phyloP scores from a whole-genome alignment of 1,140 invertebrate species.

The Panulirus ornatus region DNA sequence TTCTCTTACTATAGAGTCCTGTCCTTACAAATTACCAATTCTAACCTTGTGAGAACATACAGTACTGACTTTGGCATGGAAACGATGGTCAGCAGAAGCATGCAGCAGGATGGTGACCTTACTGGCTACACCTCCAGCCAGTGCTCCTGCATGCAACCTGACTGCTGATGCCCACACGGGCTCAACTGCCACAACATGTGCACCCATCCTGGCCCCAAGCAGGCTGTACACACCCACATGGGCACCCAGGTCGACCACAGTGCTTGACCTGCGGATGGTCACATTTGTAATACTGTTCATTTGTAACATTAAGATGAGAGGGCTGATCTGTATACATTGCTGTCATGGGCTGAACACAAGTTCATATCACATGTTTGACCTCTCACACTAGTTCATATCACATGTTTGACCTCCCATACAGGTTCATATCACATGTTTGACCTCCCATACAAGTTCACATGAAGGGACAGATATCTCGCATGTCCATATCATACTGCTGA shows the following conservation, averaged over 20 bases:
- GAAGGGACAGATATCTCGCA: no score
- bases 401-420: no score
- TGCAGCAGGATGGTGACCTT: slow-evolving; percentile 43
- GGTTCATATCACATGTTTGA: no score
- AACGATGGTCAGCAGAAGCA: slow-evolving; percentile 2
- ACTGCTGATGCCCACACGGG: slow-evolving; percentile 53
- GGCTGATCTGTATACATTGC: no score
- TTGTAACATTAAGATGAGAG: no score
- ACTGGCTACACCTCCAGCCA: background rate
- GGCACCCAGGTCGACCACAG: slow-evolving; percentile 41
- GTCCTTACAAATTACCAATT: background rate
- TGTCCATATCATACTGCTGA: no score
- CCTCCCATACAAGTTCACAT: no score
- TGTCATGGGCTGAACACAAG: no score
- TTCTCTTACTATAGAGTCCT: background rate
- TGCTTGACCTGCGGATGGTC: slow-evolving; percentile 43
- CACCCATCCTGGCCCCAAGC: slow-evolving; percentile 20
- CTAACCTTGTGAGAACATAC: background rate
- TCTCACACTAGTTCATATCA: no score
- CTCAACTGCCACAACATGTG: slow-evolving; percentile 33
- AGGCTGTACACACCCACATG: slow-evolving; percentile 55
- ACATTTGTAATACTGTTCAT: no score
- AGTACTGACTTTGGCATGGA: slow-evolving; percentile 30
- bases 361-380: no score
- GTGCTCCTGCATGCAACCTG: slow-evolving; percentile 34